These are phyloP conservation scores for Nasua narica DNA, from an alignment of 2,797 vertebrate genomes.

Conservation along the genomic window DNA sequence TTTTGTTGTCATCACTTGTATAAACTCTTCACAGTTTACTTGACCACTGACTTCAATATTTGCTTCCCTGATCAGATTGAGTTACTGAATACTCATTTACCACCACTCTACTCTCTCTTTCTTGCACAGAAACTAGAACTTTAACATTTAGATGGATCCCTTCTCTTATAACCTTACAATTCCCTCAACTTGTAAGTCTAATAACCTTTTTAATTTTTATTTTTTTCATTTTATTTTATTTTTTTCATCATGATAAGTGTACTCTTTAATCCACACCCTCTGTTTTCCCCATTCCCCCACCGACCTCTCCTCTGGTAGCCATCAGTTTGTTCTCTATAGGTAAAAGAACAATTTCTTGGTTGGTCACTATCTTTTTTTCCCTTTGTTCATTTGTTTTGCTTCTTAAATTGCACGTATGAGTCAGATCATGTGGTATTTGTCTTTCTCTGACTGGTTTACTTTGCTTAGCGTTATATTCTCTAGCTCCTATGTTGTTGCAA, in stretches of 20 bases:
- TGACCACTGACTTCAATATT: neutral
- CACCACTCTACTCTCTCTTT: neutral
- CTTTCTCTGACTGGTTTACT: neutral
- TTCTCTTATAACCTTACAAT: neutral
- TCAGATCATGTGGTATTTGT: neutral
- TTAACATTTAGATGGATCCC: neutral
- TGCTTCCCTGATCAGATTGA: neutral
- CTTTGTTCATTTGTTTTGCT: neutral
- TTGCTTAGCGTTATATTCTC: neutral
- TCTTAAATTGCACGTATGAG: neutral
- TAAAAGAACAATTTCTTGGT: neutral
- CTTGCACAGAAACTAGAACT: neutral
- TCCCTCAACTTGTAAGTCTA: neutral
- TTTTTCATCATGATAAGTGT: neutral
- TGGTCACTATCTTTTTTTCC: neutral
- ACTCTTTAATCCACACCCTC: neutral
- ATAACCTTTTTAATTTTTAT: neutral
- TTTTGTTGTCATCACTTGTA: neutral
- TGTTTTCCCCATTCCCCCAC: neutral
- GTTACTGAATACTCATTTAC: neutral
- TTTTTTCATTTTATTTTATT: neutral
- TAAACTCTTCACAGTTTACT: neutral
- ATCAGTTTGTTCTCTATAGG: neutral
- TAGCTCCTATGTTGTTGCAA: neutral
- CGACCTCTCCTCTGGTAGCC: neutral